Evolutionary conservation across 1,140 invertebrate genomes (phyloP).

Genomic region (Zaprionus kolodkinae): DNA sequence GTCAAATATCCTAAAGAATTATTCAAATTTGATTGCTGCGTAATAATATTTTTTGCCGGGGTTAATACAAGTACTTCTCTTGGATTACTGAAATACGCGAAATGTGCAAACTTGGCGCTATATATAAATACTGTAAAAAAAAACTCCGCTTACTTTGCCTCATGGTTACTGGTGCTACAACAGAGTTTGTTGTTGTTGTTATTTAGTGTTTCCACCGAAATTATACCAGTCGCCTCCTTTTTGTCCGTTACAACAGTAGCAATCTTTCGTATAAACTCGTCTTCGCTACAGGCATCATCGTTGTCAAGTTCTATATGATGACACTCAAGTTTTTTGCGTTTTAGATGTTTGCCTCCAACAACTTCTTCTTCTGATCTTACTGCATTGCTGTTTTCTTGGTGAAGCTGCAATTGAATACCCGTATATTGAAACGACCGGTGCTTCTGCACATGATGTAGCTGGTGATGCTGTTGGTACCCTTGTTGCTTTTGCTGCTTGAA

Average conservation of each 20-base stretch:
- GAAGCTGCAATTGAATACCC: slow-evolving; percentile 45
- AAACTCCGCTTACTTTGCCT: slow-evolving; percentile 70
- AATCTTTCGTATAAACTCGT: slow-evolving; percentile 82
- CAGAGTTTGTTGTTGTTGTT: slow-evolving; percentile 9
- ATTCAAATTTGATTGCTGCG: not conserved
- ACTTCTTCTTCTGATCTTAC: not conserved
- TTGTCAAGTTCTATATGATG: slow-evolving; percentile 87
- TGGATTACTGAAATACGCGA: not conserved
- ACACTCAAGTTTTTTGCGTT: slow-evolving; percentile 88
- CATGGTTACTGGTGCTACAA: slow-evolving; percentile 39
- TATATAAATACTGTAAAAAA: slow-evolving; percentile 19
- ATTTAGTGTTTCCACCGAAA: slow-evolving; percentile 2
- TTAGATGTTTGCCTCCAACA: slow-evolving; percentile 74
- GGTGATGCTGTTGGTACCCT: slow-evolving; percentile 32
- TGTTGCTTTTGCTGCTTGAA: slow-evolving; percentile 34
- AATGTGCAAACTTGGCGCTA: not conserved
- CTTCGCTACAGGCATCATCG: slow-evolving; percentile 87
- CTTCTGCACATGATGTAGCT: slow-evolving; percentile 32
- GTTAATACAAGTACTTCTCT: not conserved
- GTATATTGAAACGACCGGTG: slow-evolving; percentile 50
- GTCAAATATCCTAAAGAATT: no score
- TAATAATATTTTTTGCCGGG: not conserved
- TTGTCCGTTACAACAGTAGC: slow-evolving; percentile 54
- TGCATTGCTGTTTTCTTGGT: slow-evolving; percentile 24
- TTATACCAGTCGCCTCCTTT: not conserved